These are phyloP conservation scores for Bombus consobrinus DNA, from an alignment of 1,140 invertebrate species.

Conservation along the genomic window DNA sequence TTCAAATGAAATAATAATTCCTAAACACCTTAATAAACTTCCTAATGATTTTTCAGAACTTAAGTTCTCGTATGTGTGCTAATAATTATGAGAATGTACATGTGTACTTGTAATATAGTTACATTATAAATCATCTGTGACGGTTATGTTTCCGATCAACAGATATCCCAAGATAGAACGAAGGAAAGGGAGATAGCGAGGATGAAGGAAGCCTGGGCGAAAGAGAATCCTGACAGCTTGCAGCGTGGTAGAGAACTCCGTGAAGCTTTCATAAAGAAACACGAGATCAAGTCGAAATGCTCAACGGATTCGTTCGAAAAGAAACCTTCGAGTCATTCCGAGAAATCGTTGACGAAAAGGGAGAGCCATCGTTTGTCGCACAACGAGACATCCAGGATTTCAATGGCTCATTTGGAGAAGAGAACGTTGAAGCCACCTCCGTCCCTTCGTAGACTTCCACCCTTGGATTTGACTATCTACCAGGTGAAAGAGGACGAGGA, in stretches of 20 bases:
- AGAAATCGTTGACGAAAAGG: neutral
- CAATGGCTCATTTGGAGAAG: neutral
- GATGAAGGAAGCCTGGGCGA: conserved; percentile 69
- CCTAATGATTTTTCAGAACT: neutral
- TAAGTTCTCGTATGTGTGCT: neutral
- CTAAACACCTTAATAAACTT: too few species aligned
- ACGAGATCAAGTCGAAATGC: neutral
- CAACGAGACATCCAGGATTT: neutral
- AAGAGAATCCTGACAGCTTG: conserved; percentile 59
- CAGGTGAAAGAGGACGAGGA: conserved; percentile 38
- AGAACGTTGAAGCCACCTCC: conserved; percentile 44
- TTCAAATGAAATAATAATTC: too few species aligned
- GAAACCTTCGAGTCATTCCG: neutral
- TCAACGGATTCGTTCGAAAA: neutral
- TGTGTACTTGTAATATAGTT: too few species aligned
- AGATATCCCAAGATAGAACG: conserved; percentile 63
- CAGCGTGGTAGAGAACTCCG: conserved; percentile 62
- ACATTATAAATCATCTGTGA: neutral
- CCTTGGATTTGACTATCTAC: conserved; percentile 54
- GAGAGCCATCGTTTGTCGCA: neutral
- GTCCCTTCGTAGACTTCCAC: conserved; percentile 28
- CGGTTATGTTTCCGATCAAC: neutral
- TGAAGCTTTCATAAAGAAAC: conserved; percentile 53
- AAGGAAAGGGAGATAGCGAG: conserved; percentile 57
- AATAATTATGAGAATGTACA: too few species aligned